Evolutionary conservation across 2,797 vertebrate species (phyloP).

Genomic region (Ctenosaura bakeri): DNA sequence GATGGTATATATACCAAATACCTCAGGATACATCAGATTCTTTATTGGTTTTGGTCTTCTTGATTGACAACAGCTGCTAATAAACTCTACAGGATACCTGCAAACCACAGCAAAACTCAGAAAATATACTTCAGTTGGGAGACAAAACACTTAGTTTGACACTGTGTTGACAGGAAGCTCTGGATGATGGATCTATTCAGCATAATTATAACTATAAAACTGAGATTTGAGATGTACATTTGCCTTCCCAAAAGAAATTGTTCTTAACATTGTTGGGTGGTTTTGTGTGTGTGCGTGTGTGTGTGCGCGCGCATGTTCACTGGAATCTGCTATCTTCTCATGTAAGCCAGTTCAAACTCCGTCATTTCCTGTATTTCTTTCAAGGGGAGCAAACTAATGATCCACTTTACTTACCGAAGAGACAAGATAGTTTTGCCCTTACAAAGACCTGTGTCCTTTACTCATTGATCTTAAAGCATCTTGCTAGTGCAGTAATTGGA

Average conservation of each 20-base stretch:
- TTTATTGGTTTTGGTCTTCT: background rate
- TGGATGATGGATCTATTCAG: background rate
- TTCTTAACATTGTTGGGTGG: background rate
- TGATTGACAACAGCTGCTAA: background rate
- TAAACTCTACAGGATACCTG: background rate
- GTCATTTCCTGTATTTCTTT: background rate
- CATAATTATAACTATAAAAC: constrained; percentile 4
- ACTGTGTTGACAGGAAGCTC: background rate
- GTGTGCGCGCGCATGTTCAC: too few relatives aligned
- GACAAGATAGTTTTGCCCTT: constrained; percentile 18
- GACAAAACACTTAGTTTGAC: background rate
- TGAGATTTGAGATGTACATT: background rate
- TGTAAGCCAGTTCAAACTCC: background rate
- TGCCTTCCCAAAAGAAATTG: background rate
- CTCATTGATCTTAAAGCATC: constrained; percentile 18
- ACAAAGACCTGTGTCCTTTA: background rate
- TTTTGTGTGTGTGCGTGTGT: background rate
- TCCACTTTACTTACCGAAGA: constrained; percentile 4
- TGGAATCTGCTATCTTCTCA: background rate
- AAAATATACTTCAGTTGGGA: background rate
- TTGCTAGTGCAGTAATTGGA: constrained; percentile 25
- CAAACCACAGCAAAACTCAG: background rate
- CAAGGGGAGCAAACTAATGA: constrained; percentile 8
- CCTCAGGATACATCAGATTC: background rate
- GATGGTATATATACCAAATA: background rate